Evolutionary conservation across 2,888 invertebrate species (phyloP), one percentile per base, ranked within the genome.

Genomic region (Disparrhopalites patrizii): DNA sequence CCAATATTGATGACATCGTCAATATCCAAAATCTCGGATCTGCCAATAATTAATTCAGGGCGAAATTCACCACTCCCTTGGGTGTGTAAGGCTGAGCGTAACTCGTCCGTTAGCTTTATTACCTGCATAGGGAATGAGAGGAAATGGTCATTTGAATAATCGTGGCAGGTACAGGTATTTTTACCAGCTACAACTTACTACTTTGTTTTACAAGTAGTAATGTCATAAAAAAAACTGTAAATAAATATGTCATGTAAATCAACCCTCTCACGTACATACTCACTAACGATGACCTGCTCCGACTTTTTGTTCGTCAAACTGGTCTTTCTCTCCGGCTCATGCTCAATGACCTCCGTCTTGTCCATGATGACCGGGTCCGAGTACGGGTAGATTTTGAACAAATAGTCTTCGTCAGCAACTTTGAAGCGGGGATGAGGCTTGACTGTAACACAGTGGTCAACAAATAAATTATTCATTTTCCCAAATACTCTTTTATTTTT

Each of bases 11-110:
- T 36, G 7, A 69, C 57, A 38, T 69, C 66, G 13, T 60, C 47
- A 36, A 60, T 60, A 27, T 69, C 68, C n/a, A 69, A 36, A 13
- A 69, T 69, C 47, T 69, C 68, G 3, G 68, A 69, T n/a, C 60
- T 36, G 43, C 68, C 68, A 40, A 69, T 50, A 28, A 69, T 61
- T 27, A 66, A 57, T 50, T 69, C 66, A 2, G 68, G 66, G 5
- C 56, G 31, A 38, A 51, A 54, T 47, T 60, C 55, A 43, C 66
- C 61, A 20, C 20, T 51, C 8, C 61, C 38, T 30, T 60, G 66
- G 36, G n/a, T 52, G 25, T 62, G 62, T 2, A 62, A 28, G 13
- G 62, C 62, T 2, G 55, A 31, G n/a, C 62, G 27, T 15, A 62
- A 20, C 20, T 62, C 62, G 55, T 62, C 62, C 7, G 62, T 62